Evolutionary conservation across 1,140 invertebrate species (phyloP).

Genomic region (Thalassaphorura encarpata): DNA sequence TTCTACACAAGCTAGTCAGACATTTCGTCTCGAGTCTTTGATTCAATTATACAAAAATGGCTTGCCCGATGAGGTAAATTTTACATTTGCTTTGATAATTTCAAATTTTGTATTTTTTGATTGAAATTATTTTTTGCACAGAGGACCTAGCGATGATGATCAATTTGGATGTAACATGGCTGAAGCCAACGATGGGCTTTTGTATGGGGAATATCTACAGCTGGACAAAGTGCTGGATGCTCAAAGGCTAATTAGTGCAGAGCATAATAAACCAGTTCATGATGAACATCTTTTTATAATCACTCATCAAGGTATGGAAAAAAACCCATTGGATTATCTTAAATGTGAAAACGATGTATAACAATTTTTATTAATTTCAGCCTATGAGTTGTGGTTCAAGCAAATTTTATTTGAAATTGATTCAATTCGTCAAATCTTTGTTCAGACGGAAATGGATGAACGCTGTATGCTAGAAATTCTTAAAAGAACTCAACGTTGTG

Average conservation of each 20-base stretch:
- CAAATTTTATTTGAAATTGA: constrained; percentile 97
- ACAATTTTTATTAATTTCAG: constrained; percentile 45
- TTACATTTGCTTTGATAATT: too few relatives aligned
- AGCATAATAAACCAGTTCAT: constrained; percentile 63
- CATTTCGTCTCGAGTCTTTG: too few relatives aligned
- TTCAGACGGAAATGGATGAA: constrained; percentile 69
- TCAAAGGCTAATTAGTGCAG: constrained; percentile 68
- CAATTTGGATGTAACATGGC: constrained; percentile 31
- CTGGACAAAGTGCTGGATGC: constrained; percentile 79
- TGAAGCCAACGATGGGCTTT: constrained; percentile 46
- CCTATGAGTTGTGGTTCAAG: constrained; percentile 99
- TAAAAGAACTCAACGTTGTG: constrained; percentile 80
- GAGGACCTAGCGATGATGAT: too few relatives aligned
- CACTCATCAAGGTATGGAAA: constrained; percentile 80
- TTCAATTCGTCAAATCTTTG: constrained; percentile 74
- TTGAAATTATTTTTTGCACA: too few relatives aligned
- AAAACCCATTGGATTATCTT: background rate
- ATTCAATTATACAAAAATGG: too few relatives aligned
- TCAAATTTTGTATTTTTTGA: too few relatives aligned
- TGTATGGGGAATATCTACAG: constrained; percentile 78
- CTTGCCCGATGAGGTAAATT: too few relatives aligned
- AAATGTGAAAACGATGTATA: background rate
- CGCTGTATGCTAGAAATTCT: constrained; percentile 84
- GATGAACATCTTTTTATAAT: constrained; percentile 98
- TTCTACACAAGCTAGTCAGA: too few relatives aligned